Evolutionary conservation across 2,797 vertebrate species (phyloP).

Genomic region (Acrocephalus scirpaceus): DNA sequence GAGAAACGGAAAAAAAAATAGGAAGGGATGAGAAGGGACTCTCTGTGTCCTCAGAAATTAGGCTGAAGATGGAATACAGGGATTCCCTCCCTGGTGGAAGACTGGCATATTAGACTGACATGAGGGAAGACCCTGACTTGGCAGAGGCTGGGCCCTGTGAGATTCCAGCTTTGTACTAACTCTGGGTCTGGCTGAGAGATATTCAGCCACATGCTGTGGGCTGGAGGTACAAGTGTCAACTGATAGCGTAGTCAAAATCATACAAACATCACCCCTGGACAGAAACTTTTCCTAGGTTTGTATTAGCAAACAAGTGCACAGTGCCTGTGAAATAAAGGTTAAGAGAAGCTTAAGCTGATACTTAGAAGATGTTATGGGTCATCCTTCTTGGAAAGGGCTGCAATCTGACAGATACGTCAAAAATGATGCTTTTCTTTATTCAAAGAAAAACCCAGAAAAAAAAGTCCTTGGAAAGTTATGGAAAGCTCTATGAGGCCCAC

Average conservation of each 20-base stretch:
- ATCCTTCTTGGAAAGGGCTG: not conserved
- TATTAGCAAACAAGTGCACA: not conserved
- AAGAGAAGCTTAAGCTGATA: not conserved
- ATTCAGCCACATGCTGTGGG: rapidly evolving
- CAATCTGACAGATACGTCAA: not conserved
- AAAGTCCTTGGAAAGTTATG: not conserved
- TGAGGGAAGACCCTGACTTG: not conserved
- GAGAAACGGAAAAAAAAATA: not conserved
- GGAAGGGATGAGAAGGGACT: rapidly evolving
- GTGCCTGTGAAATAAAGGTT: not conserved
- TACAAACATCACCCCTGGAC: not conserved
- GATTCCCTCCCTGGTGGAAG: not conserved
- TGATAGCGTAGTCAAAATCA: not conserved
- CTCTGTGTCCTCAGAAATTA: not conserved
- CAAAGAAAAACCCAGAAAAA: not conserved
- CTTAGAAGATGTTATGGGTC: not conserved
- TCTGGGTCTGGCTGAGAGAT: rapidly evolving
- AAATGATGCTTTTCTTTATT: not conserved
- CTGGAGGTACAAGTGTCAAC: not conserved
- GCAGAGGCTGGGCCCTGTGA: not conserved
- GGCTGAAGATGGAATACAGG: not conserved
- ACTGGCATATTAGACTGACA: not conserved
- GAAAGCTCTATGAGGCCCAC: not conserved
- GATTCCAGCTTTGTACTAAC: not conserved
- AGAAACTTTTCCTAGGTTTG: not conserved